Base-by-base conservation (phyloP, 2,113 vertebrate genomes). In the Phasianus colchicus region DNA sequence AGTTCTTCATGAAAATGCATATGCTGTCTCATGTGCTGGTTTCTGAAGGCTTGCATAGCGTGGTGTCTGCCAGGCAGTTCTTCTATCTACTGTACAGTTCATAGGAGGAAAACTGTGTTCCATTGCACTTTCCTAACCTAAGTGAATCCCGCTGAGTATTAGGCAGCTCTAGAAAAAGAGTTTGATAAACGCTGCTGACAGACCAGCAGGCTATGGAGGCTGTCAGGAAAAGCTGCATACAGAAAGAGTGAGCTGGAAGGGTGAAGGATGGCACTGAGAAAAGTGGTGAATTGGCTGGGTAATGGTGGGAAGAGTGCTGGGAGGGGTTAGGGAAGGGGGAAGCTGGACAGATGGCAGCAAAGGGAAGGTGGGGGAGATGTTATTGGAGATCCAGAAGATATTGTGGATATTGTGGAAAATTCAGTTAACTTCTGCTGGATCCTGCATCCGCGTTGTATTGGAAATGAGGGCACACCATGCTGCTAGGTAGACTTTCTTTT, bases 211-310 rank as follows among this genome's bases (percentile, higher is more conserved):
- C 10, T n/a, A 10, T 30, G 70, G 45, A 34, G 50, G 20, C 50
- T 25, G 5, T 61, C 0, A 1, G 43, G 43, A 42, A 74, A n/a
- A 80, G 36, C 45, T 45, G 22, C 3, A 2, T 34, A 6, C 6
- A 32, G 57, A 55, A 60, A 45, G 42, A 32, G 72, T 30, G 30
- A 81, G n/a, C 55, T 74, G 47, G 8, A n/a, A 67, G 32, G 8
- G 10, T 77, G n/a, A 63, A 32, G 16, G 16, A 11, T 55, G 45
- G 60, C 27, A 38, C 30, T 57, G 64, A 78, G 77, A 65, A 11
- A 43, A 61, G 0, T 22, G 40, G 10, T 55, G 34, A 27, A 30
- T 7, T 71, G 13, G 8, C 47, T 75, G 63, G 70, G 38, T 86
- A 54, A 27, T 19, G 72, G 0, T 30, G 43, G 36, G 20, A 13